Percentiles rank a stretch among this genome's conserved stretches.
These are phyloP conservation scores for Eudyptes chrysolophus DNA, from an alignment of 2,113 vertebrate species.

Conservation along the genomic window DNA sequence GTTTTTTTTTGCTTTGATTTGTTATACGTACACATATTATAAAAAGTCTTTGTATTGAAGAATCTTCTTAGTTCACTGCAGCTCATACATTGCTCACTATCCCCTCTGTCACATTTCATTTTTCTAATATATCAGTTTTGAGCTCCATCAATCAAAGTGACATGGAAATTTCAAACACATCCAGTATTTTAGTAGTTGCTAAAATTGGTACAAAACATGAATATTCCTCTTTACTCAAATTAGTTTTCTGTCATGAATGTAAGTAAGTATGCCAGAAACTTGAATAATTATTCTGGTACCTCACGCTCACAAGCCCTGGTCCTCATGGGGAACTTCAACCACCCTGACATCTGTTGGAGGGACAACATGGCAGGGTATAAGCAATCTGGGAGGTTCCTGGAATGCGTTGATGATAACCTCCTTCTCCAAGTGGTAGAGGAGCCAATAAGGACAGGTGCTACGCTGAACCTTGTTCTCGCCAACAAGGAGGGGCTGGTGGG, in stretches of 20 bases:
- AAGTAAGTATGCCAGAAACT: neutral
- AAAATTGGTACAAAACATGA: neutral
- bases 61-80: neutral
- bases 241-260: neutral
- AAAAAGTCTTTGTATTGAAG: neutral
- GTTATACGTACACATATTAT: neutral
- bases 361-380: no score
- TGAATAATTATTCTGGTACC: neutral
- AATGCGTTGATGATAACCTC: no score
- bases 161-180: neutral
- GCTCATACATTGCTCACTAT: neutral
- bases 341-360: no score
- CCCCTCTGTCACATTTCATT: neutral
- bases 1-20: neutral
- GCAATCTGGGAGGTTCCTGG: no score
- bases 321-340: no score
- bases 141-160: neutral
- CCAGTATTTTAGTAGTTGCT: neutral
- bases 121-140: neutral
- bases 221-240: neutral
- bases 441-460: no score
- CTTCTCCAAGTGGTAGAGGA: no score
- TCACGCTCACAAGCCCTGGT: no score
- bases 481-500: no score
- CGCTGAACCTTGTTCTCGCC: no score